Evolutionary conservation across 2,888 invertebrate species (phyloP).

Genomic region (Siphonodentalium dalli): DNA sequence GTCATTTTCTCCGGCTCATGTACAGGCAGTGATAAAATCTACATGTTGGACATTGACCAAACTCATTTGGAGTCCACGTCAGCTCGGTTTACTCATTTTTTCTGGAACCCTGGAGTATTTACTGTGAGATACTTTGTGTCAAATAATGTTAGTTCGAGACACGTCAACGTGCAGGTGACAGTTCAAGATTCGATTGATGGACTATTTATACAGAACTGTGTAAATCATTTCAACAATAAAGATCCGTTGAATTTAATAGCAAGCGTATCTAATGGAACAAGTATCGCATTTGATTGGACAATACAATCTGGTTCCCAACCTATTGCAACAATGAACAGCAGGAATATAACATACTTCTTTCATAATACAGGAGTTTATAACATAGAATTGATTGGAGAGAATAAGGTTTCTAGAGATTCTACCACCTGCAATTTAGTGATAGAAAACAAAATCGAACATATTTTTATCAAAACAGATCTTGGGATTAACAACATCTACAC

Average conservation of each 20-base stretch:
- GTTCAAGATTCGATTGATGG: too few species aligned
- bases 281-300: slow-evolving; percentile 30
- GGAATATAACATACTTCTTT: slow-evolving; percentile 22
- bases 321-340: slow-evolving; percentile 6
- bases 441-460: slow-evolving; percentile 26
- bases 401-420: slow-evolving; percentile 26
- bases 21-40: too few species aligned
- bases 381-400: slow-evolving; percentile 32
- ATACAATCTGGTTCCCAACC: slow-evolving; percentile 5
- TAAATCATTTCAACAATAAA: too few species aligned
- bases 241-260: slow-evolving; percentile 28
- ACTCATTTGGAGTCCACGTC: too few species aligned
- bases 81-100: too few species aligned
- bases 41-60: too few species aligned
- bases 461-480: slow-evolving; percentile 24
- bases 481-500: slow-evolving; percentile 26
- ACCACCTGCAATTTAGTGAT: slow-evolving; percentile 26
- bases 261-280: slow-evolving; percentile 29
- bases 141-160: too few species aligned
- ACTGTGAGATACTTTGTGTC: too few species aligned
- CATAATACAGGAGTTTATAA: slow-evolving; percentile 26
- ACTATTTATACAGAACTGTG: too few species aligned
- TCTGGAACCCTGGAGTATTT: too few species aligned
- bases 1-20: too few species aligned
- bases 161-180: too few species aligned